Evolutionary conservation across 2,888 invertebrate genomes (phyloP).

Genomic region (Watsonalla binaria): DNA sequence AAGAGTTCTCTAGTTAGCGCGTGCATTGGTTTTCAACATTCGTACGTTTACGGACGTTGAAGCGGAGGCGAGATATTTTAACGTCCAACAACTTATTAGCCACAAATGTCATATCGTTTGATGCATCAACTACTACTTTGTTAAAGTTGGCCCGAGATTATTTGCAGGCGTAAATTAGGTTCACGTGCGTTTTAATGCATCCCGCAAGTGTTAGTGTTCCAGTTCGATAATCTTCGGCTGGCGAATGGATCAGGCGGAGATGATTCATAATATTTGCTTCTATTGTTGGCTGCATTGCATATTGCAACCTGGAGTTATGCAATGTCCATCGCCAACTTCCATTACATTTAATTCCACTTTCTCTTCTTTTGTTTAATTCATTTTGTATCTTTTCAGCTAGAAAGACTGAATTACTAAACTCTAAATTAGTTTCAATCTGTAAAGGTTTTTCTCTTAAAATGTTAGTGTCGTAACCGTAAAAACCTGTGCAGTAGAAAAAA

Average conservation of each 20-base stretch:
- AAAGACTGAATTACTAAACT: too few relatives aligned
- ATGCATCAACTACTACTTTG: slow-evolving; percentile 73
- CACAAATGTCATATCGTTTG: slow-evolving; percentile 67
- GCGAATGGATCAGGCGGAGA: slow-evolving; percentile 66
- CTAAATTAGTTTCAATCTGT: too few relatives aligned
- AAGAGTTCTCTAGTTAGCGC: slow-evolving; percentile 54
- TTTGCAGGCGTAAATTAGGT: slow-evolving; percentile 72
- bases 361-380: not conserved
- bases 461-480: not conserved
- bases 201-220: slow-evolving; percentile 70
- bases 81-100: slow-evolving; percentile 63
- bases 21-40: slow-evolving; percentile 42
- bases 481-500: slow-evolving; percentile 9
- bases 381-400: too few relatives aligned
- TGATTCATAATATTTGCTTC: slow-evolving; percentile 72
- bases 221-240: slow-evolving; percentile 74
- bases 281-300: slow-evolving; percentile 65
- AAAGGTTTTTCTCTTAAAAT: too few relatives aligned
- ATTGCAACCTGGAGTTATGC: slow-evolving; percentile 65
- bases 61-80: slow-evolving; percentile 55
- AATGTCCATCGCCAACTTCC: slow-evolving; percentile 50
- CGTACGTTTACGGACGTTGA: slow-evolving; percentile 42
- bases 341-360: slow-evolving; percentile 4
- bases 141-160: slow-evolving; percentile 60
- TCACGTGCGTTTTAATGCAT: slow-evolving; percentile 77